Evolutionary conservation across 2,888 invertebrate species (phyloP).

Genomic region (Tortricodes alternella): DNA sequence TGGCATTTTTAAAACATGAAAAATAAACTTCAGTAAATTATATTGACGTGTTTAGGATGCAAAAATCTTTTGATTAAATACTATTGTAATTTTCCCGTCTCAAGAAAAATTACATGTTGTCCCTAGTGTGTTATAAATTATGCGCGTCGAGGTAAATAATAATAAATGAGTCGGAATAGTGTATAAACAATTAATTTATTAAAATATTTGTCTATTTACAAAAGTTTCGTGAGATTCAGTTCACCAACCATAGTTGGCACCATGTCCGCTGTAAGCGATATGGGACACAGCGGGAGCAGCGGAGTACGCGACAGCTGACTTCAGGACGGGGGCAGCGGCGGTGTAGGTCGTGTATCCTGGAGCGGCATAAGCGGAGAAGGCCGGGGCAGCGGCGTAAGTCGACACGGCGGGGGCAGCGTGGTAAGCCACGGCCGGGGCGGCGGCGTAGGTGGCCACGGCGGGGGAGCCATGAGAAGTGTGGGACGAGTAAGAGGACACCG

Average conservation of each 20-base stretch:
- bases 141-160: no score
- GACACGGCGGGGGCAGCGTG: conserved; percentile 39
- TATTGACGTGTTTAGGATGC: no score
- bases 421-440: conserved; percentile 41
- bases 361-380: conserved; percentile 46
- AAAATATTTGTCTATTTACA: conserved; percentile 19
- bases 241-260: no score
- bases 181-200: conserved; percentile 32
- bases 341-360: conserved; percentile 38
- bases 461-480: conserved; percentile 39
- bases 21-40: no score
- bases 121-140: no score
- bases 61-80: no score
- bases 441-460: conserved; percentile 42
- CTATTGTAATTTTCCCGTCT: no score
- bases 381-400: conserved; percentile 45
- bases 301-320: conserved; percentile 6
- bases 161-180: conserved; percentile 56
- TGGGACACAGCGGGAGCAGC: no score
- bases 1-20: no score
- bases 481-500: conserved; percentile 52
- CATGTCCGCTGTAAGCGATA: no score
- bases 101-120: no score
- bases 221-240: conserved; percentile 45
- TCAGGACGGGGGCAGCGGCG: conserved; percentile 29